phyloP scores from a whole-genome alignment of 2,888 invertebrate species.

The Platycnemis pennipes region DNA sequence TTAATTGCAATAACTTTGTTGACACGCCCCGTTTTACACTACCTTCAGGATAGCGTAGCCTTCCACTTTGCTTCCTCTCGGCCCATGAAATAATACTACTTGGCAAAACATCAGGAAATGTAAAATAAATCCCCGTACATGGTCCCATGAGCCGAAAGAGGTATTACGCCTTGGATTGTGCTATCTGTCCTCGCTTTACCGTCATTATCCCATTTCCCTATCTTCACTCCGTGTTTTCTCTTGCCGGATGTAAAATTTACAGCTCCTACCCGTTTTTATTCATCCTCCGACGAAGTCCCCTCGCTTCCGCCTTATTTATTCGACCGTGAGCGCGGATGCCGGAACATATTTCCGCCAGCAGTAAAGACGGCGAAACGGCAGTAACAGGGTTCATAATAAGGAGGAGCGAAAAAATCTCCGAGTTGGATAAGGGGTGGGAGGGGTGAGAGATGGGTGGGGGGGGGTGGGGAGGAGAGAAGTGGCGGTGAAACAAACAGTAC shows the following conservation, averaged over 20 bases:
- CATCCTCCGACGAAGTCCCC: neutral
- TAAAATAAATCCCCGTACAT: neutral
- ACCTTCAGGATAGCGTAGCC: neutral
- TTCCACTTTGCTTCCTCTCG: neutral
- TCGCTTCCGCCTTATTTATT: neutral
- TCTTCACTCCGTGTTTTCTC: neutral
- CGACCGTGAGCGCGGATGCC: neutral
- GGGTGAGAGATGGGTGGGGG: too few species aligned
- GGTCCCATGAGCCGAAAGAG: neutral
- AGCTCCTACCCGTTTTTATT: neutral
- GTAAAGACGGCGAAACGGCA: conserved; percentile 22
- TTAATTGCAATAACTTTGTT: neutral
- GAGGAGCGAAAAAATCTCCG: conserved; percentile 27
- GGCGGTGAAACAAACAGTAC: neutral
- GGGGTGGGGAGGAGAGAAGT: neutral
- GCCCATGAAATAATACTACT: neutral
- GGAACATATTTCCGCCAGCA: conserved; percentile 16
- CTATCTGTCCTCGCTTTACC: neutral
- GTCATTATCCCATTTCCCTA: neutral
- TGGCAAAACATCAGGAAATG: neutral
- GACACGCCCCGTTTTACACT: neutral
- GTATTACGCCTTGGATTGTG: neutral
- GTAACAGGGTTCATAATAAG: conserved; percentile 32
- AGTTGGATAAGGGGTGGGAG: too few species aligned
- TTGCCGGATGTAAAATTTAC: neutral